Base-by-base conservation (phyloP, 2,113 vertebrate genomes). In the Trinectes maculatus region DNA sequence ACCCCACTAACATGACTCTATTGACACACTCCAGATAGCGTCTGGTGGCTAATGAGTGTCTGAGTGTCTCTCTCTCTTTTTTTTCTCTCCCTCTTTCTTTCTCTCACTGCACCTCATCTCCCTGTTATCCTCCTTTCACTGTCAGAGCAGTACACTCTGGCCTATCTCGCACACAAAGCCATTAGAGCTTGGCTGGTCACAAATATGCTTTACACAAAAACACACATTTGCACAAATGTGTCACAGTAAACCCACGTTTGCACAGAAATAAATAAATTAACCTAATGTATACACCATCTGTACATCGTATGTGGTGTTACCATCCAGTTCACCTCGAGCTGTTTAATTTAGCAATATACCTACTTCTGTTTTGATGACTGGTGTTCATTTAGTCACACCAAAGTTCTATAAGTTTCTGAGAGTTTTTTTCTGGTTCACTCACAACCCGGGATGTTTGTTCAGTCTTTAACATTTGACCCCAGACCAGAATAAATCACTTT, bases 21-120 rank as follows among this genome's bases (percentile, higher is more conserved):
- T 93, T 96, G 95, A 95, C 95, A 94, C 89, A 88, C 93, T 90
- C 85, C 91, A 94, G 95, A 97, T 96, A 96, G 94, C 89, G 91
- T 88, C 83, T 81, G 81, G 90, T 88, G 87, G 89, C 93, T 95
- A 95, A 95, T 97, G 94, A 95, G 92, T 94, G 93, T 94, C 91
- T 87, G 71, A 93, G 89, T 89, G 91, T 84, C 91, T 89, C 92
- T 81, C 80, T 85, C 85, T 89, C 91, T 73, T 62, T 79, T 82
- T 69, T 68, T 69, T 8, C 57, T 46, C 34, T 62, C 52, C 54
- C 55, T 82, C 51, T 86, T 76, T 82, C 75, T 82, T 77, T 85
- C 54, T 68, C 75, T 76, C 66, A 74, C 85, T 91, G 80, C 86
- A 83, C 76, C 90, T 92, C 93, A 92, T 92, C 85, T 91, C 71